A percentile compares a stretch with the other conserved stretches of the same genome.
These are phyloP conservation scores for Acanthacorydalis orientalis DNA, from an alignment of 2,888 invertebrate species.

Conservation along the genomic window DNA sequence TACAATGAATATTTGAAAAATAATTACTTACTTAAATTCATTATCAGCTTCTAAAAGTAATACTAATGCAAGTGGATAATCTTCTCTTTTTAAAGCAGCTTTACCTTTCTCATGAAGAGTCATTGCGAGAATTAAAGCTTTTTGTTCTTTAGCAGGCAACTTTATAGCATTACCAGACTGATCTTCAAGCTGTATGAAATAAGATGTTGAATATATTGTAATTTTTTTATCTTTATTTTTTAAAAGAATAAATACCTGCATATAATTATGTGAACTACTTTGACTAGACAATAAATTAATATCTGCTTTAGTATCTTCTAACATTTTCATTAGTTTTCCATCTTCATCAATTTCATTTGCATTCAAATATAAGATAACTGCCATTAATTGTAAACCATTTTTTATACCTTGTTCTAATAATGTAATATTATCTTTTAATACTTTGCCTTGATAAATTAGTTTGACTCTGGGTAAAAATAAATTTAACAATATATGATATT, in stretches of 20 bases:
- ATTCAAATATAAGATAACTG: conserved; percentile 24
- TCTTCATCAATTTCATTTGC: conserved; percentile 20
- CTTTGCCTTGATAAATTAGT: conserved; percentile 47
- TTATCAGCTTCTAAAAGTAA: conserved; percentile 63
- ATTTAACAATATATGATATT: background rate
- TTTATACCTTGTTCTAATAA: conserved; percentile 43
- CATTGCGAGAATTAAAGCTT: conserved; percentile 56
- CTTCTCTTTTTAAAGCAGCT: conserved; percentile 42
- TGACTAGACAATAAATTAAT: conserved; percentile 27
- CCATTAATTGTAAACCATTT: conserved; percentile 53
- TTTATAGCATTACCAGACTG: conserved; percentile 58
- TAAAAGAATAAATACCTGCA: background rate
- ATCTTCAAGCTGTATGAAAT: conserved; percentile 45
- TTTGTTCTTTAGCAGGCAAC: conserved; percentile 49
- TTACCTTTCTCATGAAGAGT: conserved; percentile 67
- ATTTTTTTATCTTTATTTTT: background rate
- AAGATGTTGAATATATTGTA: conserved; percentile 5
- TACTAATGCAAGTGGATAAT: conserved; percentile 53
- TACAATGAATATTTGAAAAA: background rate
- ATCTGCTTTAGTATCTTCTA: conserved; percentile 24
- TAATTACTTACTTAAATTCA: conserved; percentile 36
- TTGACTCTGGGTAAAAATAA: conserved; percentile 35
- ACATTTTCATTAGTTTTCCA: conserved; percentile 20
- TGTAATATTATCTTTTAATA: conserved; percentile 33
- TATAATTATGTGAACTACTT: conserved; percentile 26